phyloP scores from a whole-genome alignment of 1,140 invertebrate genomes.

The Aethina tumida region DNA sequence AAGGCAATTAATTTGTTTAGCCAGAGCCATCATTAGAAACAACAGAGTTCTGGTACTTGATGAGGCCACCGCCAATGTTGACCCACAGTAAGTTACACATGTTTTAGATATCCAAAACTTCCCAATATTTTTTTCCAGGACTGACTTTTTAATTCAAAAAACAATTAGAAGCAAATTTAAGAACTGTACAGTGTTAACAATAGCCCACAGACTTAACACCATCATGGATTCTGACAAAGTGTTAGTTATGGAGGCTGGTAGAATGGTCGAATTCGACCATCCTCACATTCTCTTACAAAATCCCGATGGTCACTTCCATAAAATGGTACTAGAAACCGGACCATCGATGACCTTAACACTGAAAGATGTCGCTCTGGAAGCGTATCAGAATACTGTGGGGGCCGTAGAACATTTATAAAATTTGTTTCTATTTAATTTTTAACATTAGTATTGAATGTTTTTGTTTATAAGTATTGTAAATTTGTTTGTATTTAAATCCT shows the following conservation, averaged over 20 bases:
- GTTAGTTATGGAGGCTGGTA: conserved; percentile 57
- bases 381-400: no score
- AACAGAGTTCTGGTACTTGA: conserved; percentile 51
- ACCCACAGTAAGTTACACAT: conserved; percentile 50
- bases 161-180: conserved; percentile 60
- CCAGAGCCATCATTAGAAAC: no score
- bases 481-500: conserved; percentile 56
- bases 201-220: no score
- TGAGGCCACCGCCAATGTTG: conserved; percentile 50
- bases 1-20: no score
- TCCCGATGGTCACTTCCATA: conserved; percentile 48
- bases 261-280: conserved; percentile 56
- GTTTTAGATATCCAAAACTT: no score
- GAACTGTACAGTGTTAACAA: no score
- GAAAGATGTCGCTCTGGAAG: conserved; percentile 11
- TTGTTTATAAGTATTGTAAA: conserved; percentile 46
- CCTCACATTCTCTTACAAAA: conserved; percentile 53
- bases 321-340: conserved; percentile 57
- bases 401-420: conserved; percentile 74
- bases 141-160: conserved; percentile 58
- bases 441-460: conserved; percentile 49
- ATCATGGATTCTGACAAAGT: no score
- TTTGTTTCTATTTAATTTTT: no score
- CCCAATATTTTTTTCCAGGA: no score
- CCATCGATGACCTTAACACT: conserved; percentile 20